Percentiles rank a stretch among this genome's conserved stretches.
Conservation (phyloP, 2,113 vertebrate genomes). For the Saguinus midas region DNA sequence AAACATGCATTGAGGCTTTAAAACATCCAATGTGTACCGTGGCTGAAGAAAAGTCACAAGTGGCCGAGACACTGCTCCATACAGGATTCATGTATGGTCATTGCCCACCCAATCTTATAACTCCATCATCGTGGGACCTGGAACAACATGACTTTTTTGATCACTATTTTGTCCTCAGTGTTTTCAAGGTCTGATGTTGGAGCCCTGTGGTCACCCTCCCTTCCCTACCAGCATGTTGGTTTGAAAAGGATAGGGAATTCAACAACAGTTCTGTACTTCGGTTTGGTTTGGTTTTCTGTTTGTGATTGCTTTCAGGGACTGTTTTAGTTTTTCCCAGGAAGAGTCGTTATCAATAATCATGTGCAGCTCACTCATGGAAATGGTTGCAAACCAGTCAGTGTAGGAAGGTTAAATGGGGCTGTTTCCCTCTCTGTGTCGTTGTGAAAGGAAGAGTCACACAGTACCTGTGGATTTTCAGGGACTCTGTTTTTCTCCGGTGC, state of each 20-base stretch:
- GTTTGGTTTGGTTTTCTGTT: slow-evolving; percentile 71
- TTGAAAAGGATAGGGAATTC: slow-evolving; percentile 81
- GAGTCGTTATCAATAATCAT: slow-evolving; percentile 86
- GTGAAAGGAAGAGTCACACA: slow-evolving; percentile 77
- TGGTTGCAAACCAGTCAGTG: slow-evolving; percentile 80
- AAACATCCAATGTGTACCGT: slow-evolving; percentile 83
- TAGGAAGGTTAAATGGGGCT: slow-evolving; percentile 72
- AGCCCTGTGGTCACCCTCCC: slow-evolving; percentile 72
- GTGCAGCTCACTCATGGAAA: slow-evolving; percentile 86
- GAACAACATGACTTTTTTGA: slow-evolving; percentile 81
- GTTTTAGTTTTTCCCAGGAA: slow-evolving; percentile 75
- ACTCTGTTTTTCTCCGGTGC: slow-evolving; percentile 86
- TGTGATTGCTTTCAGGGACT: slow-evolving; percentile 68
- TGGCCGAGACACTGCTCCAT: slow-evolving; percentile 80
- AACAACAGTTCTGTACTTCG: slow-evolving; percentile 69
- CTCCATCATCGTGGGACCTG: slow-evolving; percentile 81
- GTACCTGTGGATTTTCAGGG: slow-evolving; percentile 80
- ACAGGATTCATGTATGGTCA: slow-evolving; percentile 84
- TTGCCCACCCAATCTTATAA: slow-evolving; percentile 76
- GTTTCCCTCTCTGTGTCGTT: slow-evolving; percentile 84
- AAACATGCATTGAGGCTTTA: slow-evolving; percentile 87
- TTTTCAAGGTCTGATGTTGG: slow-evolving; percentile 83
- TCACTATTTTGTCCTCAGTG: slow-evolving; percentile 85
- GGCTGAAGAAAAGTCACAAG: slow-evolving; percentile 85
- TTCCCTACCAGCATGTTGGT: slow-evolving; percentile 81